phyloP scores from a whole-genome alignment of 2,113 vertebrate genomes.

The Callopanchax toddi region DNA sequence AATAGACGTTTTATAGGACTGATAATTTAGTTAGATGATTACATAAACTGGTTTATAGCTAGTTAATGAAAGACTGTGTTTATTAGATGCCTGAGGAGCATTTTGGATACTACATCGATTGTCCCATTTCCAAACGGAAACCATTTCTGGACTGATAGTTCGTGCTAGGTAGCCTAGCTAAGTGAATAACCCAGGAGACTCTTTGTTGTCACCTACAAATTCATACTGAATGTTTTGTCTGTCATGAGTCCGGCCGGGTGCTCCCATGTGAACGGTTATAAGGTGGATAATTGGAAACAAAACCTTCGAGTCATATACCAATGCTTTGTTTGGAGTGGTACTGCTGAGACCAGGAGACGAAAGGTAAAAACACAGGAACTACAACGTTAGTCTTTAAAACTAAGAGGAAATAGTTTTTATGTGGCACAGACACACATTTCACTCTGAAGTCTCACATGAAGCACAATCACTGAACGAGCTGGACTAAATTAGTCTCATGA shows the following conservation, averaged over 20 bases:
- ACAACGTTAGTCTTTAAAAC: constrained; percentile 35
- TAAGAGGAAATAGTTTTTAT: constrained; percentile 31
- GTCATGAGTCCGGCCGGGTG: constrained; percentile 96
- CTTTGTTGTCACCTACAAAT: constrained; percentile 69
- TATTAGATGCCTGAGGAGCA: constrained; percentile 71
- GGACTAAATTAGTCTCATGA: neutral
- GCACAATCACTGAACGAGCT: constrained; percentile 35
- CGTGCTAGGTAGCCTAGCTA: constrained; percentile 71
- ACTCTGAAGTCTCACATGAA: constrained; percentile 43
- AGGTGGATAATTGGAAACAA: constrained; percentile 99
- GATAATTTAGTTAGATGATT: constrained; percentile 30
- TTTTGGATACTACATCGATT: constrained; percentile 78
- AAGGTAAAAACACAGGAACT: constrained; percentile 83
- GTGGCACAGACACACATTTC: constrained; percentile 38
- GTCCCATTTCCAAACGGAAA: constrained; percentile 80
- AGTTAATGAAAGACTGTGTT: constrained; percentile 51
- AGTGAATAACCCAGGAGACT: constrained; percentile 70
- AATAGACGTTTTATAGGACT: constrained; percentile 37
- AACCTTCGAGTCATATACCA: constrained; percentile 97
- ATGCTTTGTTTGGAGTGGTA: constrained; percentile 98
- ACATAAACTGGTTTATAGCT: constrained; percentile 32
- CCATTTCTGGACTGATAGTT: constrained; percentile 74
- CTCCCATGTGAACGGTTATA: constrained; percentile 97
- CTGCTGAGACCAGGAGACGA: constrained; percentile 94
- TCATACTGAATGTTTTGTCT: constrained; percentile 81